These are phyloP conservation scores for Xyrichtys novacula DNA, from an alignment of 2,797 vertebrate genomes.

Conservation along the genomic window DNA sequence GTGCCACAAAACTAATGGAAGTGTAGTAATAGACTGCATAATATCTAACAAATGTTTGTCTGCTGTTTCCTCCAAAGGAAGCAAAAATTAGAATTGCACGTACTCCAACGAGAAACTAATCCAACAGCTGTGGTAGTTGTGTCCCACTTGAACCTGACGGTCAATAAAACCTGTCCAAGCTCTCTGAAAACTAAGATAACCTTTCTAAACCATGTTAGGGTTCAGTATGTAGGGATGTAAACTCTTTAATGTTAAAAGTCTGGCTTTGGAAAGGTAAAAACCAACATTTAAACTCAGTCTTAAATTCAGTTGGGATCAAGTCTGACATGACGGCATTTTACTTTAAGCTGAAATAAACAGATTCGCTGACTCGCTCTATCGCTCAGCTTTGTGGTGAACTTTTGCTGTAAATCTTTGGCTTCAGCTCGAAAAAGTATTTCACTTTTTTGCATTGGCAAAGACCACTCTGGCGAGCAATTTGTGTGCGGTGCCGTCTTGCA, in stretches of 20 bases:
- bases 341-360: conserved; percentile 7
- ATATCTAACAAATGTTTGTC: conserved; percentile 68
- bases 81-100: conserved; percentile 88
- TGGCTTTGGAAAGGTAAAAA: neutral
- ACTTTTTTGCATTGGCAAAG: conserved; percentile 47
- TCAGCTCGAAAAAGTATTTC: conserved; percentile 22
- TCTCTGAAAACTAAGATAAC: conserved; percentile 14
- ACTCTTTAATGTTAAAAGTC: too few relatives aligned
- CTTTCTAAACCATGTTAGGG: too few relatives aligned
- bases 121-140: conserved; percentile 14
- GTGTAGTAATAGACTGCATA: conserved; percentile 58
- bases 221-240: too few relatives aligned
- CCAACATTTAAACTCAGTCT: neutral
- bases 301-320: neutral
- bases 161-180: neutral
- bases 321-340: conserved; percentile 5
- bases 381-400: conserved; percentile 6
- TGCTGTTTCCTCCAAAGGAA: conserved; percentile 79
- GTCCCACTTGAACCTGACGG: conserved; percentile 37
- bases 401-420: conserved; percentile 68
- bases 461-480: too few relatives aligned
- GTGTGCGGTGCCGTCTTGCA: too few relatives aligned
- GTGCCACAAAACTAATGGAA: conserved; percentile 77
- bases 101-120: conserved; percentile 73
- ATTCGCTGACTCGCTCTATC: conserved; percentile 22